Base-by-base conservation (phyloP, 2,113 vertebrate genomes). In the Oryzias javanicus region DNA sequence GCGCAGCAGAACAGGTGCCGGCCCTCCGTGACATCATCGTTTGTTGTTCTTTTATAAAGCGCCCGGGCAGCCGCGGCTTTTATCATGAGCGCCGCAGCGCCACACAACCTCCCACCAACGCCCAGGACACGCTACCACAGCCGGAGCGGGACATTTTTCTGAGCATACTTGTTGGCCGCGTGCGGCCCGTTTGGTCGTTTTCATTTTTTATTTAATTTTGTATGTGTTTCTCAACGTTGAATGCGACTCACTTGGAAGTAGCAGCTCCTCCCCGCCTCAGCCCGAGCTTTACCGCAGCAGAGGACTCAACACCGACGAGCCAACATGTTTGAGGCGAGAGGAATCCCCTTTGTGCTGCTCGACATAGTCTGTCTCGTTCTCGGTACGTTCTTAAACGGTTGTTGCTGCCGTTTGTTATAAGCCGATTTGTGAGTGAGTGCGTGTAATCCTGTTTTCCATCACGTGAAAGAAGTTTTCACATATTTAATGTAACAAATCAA, bases 271-370 rank as follows among this genome's bases (percentile, higher is more conserved):
- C 29, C 42, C 48, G n/a, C 75, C 35, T 70, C 49, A 35, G 49
- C 17, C 46, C 41, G 66, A 25, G 79, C 69, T 75, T 79, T 82
- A 78, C 81, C 74, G 74, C 47, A 14, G 51, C 18, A 14, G 49
- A 60, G 75, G 68, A 76, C 29, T 49, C 49, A 4, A 5, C 58
- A 44, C n/a, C 2, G 65, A 24, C n/a, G 68, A 78, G 69, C 41
- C 29, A 85, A 87, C 77, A 98, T 98, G 96, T 98, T 98, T 88
- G 95, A 98, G 86, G 83, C 89, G 62, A 91, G 88, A 88, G 91
- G 94, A 78, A 84, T 97, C 72, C 93, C 94, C 16, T 98, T 93
- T 86, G 87, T 98, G 66, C 78, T 91, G 78, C 89, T 98, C 18
- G 96, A 98, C 81, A 5, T 96, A 27, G 73, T 86, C 49, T 98